These are phyloP conservation scores for Apoda limacodes DNA, from an alignment of 2,888 invertebrate genomes.

Conservation along the genomic window DNA sequence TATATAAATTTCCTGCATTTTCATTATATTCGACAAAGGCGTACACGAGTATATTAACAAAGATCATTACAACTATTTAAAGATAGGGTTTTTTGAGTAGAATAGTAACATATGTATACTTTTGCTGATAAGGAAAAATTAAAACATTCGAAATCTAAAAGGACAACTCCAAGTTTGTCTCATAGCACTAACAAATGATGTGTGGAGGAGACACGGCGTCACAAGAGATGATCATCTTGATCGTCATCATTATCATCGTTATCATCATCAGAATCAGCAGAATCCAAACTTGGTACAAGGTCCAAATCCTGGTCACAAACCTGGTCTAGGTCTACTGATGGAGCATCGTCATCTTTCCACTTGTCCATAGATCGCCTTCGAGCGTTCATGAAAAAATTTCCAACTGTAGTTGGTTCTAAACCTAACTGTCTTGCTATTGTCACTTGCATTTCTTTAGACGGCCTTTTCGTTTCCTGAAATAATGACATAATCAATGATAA, in stretches of 20 bases:
- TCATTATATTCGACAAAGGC: no score
- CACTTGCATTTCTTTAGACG: slow-evolving; percentile 99
- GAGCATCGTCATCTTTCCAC: slow-evolving; percentile 95
- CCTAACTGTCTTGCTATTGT: slow-evolving; percentile 98
- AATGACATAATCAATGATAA: slow-evolving; percentile 1
- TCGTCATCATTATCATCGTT: no score
- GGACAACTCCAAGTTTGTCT: slow-evolving; percentile 38
- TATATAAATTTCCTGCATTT: no score
- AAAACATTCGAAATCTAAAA: slow-evolving; percentile 21
- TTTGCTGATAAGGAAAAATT: no score
- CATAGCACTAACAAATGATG: slow-evolving; percentile 62
- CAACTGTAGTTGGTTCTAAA: slow-evolving; percentile 96
- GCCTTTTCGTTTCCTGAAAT: slow-evolving; percentile 95
- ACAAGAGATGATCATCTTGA: slow-evolving; percentile 64
- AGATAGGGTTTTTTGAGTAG: no score
- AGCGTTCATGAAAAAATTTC: slow-evolving; percentile 99
- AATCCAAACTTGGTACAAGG: slow-evolving; percentile 52
- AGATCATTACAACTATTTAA: no score
- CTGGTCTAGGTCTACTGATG: slow-evolving; percentile 67
- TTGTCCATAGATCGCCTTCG: slow-evolving; percentile 97
- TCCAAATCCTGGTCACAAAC: slow-evolving; percentile 63
- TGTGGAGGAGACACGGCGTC: slow-evolving; percentile 59
- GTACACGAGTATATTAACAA: no score
- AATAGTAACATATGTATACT: no score
- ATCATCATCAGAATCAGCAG: slow-evolving; percentile 57